Conservation (phyloP, 2,888 invertebrate genomes). For the Epinotia ramella region DNA sequence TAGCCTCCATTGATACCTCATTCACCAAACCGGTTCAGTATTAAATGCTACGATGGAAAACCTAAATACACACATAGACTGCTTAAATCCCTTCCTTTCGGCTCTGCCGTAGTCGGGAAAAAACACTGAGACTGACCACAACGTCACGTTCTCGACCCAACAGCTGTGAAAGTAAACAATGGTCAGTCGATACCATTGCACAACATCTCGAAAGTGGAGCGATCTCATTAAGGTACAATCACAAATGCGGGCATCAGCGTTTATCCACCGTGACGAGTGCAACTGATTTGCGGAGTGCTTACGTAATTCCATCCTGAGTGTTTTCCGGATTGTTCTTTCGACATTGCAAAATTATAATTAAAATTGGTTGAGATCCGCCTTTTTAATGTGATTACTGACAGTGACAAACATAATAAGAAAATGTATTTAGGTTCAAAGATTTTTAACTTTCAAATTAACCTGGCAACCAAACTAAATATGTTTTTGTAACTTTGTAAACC, state of each 20-base stretch:
- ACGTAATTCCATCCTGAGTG: conserved; percentile 27
- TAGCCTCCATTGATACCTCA: too few species aligned
- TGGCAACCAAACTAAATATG: too few species aligned
- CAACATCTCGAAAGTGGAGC: conserved; percentile 63
- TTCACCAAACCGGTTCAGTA: too few species aligned
- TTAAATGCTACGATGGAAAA: too few species aligned
- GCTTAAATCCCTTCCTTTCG: too few species aligned
- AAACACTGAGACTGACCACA: background rate
- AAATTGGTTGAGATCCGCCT: background rate
- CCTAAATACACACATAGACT: too few species aligned
- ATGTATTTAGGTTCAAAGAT: too few species aligned
- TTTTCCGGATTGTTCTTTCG: conserved; percentile 12
- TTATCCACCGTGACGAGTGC: conserved; percentile 61
- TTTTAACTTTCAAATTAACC: too few species aligned
- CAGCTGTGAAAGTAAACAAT: conserved; percentile 44
- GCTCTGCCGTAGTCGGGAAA: too few species aligned
- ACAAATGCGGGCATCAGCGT: conserved; percentile 49
- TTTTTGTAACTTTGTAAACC: too few species aligned
- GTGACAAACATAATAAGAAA: too few species aligned
- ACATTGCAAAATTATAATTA: background rate
- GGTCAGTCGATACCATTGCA: conserved; percentile 60
- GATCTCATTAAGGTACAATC: conserved; percentile 43
- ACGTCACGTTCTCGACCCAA: background rate
- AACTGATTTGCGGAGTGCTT: conserved; percentile 49
- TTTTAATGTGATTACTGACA: too few species aligned